Base-by-base conservation (phyloP, 1,140 invertebrate species). In the Drosophila lowei region DNA sequence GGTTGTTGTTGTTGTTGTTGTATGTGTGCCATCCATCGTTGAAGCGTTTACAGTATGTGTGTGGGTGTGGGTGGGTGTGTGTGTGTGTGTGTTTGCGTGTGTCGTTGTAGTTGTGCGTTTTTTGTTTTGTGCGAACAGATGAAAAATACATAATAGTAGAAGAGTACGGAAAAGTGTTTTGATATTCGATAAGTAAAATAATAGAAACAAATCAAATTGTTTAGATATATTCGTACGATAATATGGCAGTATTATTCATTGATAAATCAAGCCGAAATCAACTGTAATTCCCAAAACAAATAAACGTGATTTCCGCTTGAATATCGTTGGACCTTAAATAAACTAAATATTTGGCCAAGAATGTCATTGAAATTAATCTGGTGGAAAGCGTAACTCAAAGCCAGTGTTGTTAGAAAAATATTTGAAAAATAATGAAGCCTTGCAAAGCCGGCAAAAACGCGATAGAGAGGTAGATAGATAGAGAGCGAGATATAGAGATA, bases 61-160 rank as follows among this genome's bases (percentile, higher is more conserved):
- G 44, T 58, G 64, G 55, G 43, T 71, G 38, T 56, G 48, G 46
- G 55, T 77, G 25, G 70, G 50, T 70, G 18, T 18, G 68, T 74
- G 58, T 84, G 61, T 50, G 50, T 62, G 44, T 58, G 64, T 58
- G 43, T 71, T 30, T 56, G 48, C 49, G 55, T 77, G 25, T 73
- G 49, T 68, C 21, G 60, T 62, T 67, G 63, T 55, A 79, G 57
- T 72, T 80, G 49, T 72, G 55, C 68, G 25, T n/a, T 65, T 52
- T 41, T 53, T 53, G 64, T 77, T 72, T 74, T 74, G 77, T 73
- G 89, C 89, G 78, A 84, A 90, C 80, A 89, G 79, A 80, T 89
- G 77, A 81, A 85, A 90, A 89, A 90, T 89, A 80, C 80, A 89
- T 84, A 88, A 89, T 77, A 88, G 88, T 88, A 90, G 66, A 81